These are phyloP conservation scores for Eupsilia transversa DNA, from an alignment of 2,888 invertebrate species.

Conservation along the genomic window DNA sequence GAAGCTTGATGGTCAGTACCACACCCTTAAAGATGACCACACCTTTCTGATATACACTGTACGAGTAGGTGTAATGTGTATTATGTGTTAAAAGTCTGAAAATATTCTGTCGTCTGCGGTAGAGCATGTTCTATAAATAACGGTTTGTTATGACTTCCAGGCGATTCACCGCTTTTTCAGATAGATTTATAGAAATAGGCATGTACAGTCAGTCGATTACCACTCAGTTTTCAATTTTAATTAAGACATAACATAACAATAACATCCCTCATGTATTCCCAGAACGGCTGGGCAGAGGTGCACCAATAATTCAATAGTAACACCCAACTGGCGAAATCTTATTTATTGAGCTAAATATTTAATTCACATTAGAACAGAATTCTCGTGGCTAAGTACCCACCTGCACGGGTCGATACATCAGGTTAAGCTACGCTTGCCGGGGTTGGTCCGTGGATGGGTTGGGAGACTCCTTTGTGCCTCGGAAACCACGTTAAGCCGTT, in stretches of 20 bases:
- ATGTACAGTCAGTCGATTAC: not conserved
- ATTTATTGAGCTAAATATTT: not conserved
- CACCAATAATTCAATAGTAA: not conserved
- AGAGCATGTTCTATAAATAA: not conserved
- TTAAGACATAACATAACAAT: not conserved
- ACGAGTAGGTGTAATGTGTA: too few relatives aligned
- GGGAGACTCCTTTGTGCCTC: too few relatives aligned
- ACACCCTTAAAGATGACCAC: too few relatives aligned
- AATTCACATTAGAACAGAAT: not conserved
- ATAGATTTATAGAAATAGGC: not conserved
- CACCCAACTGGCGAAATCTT: not conserved
- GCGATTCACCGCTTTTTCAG: not conserved
- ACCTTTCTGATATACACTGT: too few relatives aligned
- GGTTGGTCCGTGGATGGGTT: too few relatives aligned
- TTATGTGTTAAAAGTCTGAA: too few relatives aligned
- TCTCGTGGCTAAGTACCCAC: too few relatives aligned
- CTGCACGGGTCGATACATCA: too few relatives aligned
- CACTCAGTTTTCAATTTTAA: not conserved
- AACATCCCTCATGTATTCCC: not conserved
- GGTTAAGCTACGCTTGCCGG: too few relatives aligned
- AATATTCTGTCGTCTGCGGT: not conserved
- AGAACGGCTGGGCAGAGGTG: too few relatives aligned
- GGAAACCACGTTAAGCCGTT: too few relatives aligned
- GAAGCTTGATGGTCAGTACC: too few relatives aligned
- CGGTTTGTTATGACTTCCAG: not conserved